Base-by-base conservation (phyloP, 2,113 vertebrate species). In the Burhinus oedicnemus region DNA sequence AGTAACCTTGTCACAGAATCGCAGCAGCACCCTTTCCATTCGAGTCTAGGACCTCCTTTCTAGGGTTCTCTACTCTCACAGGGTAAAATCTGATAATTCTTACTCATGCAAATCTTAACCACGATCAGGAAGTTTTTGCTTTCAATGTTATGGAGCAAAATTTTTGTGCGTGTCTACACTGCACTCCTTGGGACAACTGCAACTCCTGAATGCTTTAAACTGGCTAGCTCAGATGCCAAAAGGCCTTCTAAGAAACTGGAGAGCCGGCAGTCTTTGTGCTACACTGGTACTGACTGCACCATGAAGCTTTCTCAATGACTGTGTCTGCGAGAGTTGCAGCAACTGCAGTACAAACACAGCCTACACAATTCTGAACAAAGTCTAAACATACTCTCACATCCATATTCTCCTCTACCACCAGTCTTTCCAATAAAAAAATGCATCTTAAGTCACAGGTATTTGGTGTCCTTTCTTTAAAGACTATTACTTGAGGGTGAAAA, bases 231-330 rank as follows among this genome's bases (percentile, higher is more conserved):
- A 15, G 72, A 78, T 84, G 74, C 83, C 94, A 84, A 4, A 78
- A 95, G 81, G 52, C 89, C 87, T 93, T 91, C 91, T 91, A 87
- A 87, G 91, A 93, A 93, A 75, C 47, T 32, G 61, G 44, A 89
- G 47, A 88, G 66, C 75, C 4, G 1, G 71, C 26, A 20, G 32
- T 55, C 32, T 19, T 6, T 34, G 25, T 45, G 40, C 82, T 55
- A 7, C 34, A 40, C 12, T 6, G 25, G 36, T 62, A 45, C 89
- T 55, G 69, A 45, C 89, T 55, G 69, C 55, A 27, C 32, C 29
- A 55, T 21, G 45, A 87, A 42, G 38, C 51, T 65, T 78, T 75
- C 71, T 42, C 60, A 75, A 84, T 30, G 30, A 58, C 66, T 38
- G 0, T 0, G 1, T 32, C 72, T 87, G 60, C 57, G 71, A 64